Base-by-base conservation (phyloP, 2,888 invertebrate species). In the Chamaedrilus cognettii region DNA sequence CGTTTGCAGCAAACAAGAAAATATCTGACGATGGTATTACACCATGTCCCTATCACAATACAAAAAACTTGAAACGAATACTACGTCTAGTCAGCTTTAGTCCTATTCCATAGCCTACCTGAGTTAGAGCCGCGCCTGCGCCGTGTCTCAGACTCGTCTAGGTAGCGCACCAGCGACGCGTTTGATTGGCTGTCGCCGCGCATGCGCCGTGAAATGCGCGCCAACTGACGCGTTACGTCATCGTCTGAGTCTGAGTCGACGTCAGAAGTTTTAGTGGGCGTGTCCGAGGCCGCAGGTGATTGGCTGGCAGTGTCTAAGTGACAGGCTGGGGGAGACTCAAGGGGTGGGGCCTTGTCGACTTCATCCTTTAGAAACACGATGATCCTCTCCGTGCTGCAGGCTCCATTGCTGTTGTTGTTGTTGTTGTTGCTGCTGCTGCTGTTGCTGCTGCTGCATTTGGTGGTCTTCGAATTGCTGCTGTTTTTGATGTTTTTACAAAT, bases 121-220 rank as follows among this genome's bases (percentile, higher is more conserved):
- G 55, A 52, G 19, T 52, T 11, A 7, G 55, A 52, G 19, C 55
- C 55, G 11, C 55, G 15, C 5, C 55, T 11, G 5, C 26, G 11
- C 28, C 55, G 19, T 52, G 5, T 5, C 11, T 52, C 55, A 52
- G 55, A 52, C 5, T 52, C 26, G 5, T 52, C 55, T 26, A 52
- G 11, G 28, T 52, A 52, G 7, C 55, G 55, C 11, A 23, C 7
- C 26, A 52, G 28, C 23, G 55, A 52, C 15, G 26, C 26, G 28
- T 52, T 52, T 7, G 55, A 7, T 19, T 52, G 55, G 11, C 28
- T 23, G 15, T 52, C 55, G 26, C 55, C 26, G 55, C 55, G 55
- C 55, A 52, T 52, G 55, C 55, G 55, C 28, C 26, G 7, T 52
- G 55, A 52, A 52, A 52, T 52, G 15, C 26, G 11, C 11, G 55